Conservation (phyloP, 2,888 invertebrate genomes). For the Clunio marinus region DNA sequence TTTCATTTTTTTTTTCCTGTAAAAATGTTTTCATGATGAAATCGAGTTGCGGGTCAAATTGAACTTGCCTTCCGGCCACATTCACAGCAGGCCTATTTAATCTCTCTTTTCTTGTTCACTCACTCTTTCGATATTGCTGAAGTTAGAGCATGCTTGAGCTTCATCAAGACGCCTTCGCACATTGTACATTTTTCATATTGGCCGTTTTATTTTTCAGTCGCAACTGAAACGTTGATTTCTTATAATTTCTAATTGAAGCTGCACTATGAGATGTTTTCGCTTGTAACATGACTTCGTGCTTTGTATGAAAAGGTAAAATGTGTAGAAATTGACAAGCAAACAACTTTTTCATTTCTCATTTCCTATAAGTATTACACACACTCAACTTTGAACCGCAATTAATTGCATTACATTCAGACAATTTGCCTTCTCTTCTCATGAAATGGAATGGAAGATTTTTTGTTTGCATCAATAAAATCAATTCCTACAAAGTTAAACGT, state of each 20-base stretch:
- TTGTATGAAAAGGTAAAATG: background rate
- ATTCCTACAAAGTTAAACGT: background rate
- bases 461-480: background rate
- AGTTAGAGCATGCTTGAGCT: too few species aligned
- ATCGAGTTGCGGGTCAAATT: conserved; percentile 38
- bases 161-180: conserved; percentile 37
- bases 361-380: background rate
- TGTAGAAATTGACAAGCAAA: too few species aligned
- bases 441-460: background rate
- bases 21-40: conserved; percentile 38
- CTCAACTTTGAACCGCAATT: conserved; percentile 16
- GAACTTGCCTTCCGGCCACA: conserved; percentile 39
- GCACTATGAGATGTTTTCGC: background rate
- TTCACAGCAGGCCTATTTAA: conserved; percentile 35
- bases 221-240: background rate
- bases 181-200: conserved; percentile 4
- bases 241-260: too few species aligned
- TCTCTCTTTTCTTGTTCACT: background rate
- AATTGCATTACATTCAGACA: background rate
- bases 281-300: background rate
- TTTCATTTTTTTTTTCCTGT: conserved; percentile 4
- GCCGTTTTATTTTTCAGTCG: too few species aligned
- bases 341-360: background rate
- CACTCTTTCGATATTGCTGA: background rate
- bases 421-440: background rate